These are phyloP conservation scores for Champsocephalus gunnari DNA, from an alignment of 2,797 vertebrate species.

Conservation along the genomic window DNA sequence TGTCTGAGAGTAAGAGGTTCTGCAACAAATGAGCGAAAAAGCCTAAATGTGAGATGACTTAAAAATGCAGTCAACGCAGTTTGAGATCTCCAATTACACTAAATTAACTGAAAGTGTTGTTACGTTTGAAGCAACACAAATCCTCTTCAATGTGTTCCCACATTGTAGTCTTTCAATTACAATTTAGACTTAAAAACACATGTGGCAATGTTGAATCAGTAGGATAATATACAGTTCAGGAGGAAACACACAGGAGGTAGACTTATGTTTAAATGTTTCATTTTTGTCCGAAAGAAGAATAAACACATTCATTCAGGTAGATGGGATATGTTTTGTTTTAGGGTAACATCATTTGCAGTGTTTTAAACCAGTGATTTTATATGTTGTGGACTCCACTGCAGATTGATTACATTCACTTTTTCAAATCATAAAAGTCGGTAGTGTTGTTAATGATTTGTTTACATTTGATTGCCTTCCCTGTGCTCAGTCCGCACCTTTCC, in stretches of 20 bases:
- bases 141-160: background rate
- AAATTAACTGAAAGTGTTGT: background rate
- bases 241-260: background rate
- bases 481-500: conserved; percentile 5
- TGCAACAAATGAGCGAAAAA: conserved; percentile 16
- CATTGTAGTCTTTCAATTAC: background rate
- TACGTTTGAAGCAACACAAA: background rate
- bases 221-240: background rate
- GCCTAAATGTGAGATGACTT: conserved; percentile 20
- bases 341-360: background rate
- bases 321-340: background rate
- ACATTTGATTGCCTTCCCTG: background rate
- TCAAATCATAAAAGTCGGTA: conserved; percentile 1
- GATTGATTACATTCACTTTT: background rate
- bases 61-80: background rate
- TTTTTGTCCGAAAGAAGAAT: background rate
- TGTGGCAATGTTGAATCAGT: conserved; percentile 4
- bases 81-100: background rate
- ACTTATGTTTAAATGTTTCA: background rate
- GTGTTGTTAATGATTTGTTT: conserved; percentile 19
- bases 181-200: background rate
- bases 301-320: background rate
- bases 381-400: background rate
- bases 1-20: conserved; percentile 42
- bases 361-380: background rate